Base-by-base conservation (phyloP, 2,888 invertebrate species). In the Adelphocoris suturalis region DNA sequence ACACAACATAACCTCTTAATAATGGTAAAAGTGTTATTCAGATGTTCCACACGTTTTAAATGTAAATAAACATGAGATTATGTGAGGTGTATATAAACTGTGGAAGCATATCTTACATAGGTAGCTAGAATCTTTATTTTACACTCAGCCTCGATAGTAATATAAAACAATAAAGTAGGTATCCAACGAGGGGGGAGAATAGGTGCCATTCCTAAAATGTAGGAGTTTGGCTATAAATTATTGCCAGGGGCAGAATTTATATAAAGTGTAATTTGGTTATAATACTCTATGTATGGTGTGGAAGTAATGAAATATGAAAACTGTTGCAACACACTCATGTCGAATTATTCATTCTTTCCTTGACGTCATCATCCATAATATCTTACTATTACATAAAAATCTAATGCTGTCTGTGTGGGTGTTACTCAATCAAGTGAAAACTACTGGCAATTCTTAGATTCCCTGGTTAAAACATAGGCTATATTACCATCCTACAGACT, bases 291-390 rank as follows among this genome's bases (percentile, higher is more conserved):
- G 68, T 68, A 68, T 68, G 68, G 68, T 68, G 68, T 68, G 68
- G 68, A 68, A 68, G 68, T 68, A 19, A 68, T 68, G 68, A 68
- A 68, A 68, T 68, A 68, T 23, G 27, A 68, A 68, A 68, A 68
- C 68, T 68, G 68, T 68, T 68, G 68, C 68, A 68, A 68, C 23
- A 68, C 3, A 14, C 16, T 68, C 23, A 3, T 68, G 68, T 68
- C 5, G 11, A n/a, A 68, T 27, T 0, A 5, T 19, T 68, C 13
- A 14, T 68, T 68, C 5, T 23, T 23, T 11, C 68, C 23, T 23
- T 68, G 7, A 37, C 7, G 2, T 7, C 37, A 37, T 37, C 37
- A n/a, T n/a, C n/a, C n/a, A n/a, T n/a, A 37, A 37, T 37, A 37
- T 37, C 2, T 37, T 37, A n/a, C n/a, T n/a, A n/a, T n/a, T n/a